Base-by-base conservation (phyloP, 2,113 vertebrate genomes). In the Camelus bactrianus region DNA sequence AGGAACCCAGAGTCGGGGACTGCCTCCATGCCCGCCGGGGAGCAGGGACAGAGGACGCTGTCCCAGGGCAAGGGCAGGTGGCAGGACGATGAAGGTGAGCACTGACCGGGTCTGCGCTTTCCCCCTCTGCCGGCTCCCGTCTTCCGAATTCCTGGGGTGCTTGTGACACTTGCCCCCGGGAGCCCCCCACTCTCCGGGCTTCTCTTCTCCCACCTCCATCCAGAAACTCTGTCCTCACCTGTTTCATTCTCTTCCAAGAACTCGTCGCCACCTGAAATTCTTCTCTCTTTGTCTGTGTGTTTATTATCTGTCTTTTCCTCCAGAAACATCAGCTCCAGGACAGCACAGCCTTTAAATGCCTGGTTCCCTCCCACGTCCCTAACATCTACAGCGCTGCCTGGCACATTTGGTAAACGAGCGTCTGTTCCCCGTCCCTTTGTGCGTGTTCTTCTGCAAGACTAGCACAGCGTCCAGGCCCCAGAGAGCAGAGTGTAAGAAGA, bases 171-270 rank as follows among this genome's bases (percentile, higher is more conserved):
- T 26, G 30, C 28, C 62, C 28, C 14, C 62, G 5, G 62, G 62
- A 28, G 28, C 3, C 16, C 50, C 30, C 38, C 15, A 58, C 5
- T n/a, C 83, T 67, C 62, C 54, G 12, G 26, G 50, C 64, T n/a
- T 75, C 48, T 87, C 12, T 83, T 50, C 62, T 91, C 77, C 64
- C 52, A 20, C 2, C 28, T 76, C 70, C 15, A 10, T 1, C 13
- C 11, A 58, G 70, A 65, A 73, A 82, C 83, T 88, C 24, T 52
- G 35, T 42, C 15, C 38, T 80, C 8, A 16, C 17, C 15, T 4
- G 35, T 35, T 93, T 86, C 56, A 77, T 50, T 69, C 89, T 62
- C 86, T 94, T 90, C 83, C 69, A 56, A 20, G 56, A 87, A 65
- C 13, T 42, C 12, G 26, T 32, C 30, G 58, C 50, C 70, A 58